Evolutionary conservation across 2,888 invertebrate species (phyloP).

Genomic region (Osmoderma eremita): DNA sequence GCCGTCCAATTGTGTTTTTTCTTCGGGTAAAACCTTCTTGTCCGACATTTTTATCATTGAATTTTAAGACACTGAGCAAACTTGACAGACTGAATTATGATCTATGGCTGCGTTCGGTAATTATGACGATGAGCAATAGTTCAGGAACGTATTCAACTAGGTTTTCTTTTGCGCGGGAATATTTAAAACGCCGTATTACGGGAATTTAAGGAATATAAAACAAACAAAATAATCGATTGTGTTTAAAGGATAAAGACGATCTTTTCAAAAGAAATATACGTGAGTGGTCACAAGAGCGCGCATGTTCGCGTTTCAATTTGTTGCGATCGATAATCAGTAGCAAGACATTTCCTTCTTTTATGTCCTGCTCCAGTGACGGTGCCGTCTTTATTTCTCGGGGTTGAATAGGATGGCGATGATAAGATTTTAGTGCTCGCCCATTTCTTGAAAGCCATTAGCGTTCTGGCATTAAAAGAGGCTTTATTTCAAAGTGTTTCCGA

Average conservation of each 20-base stretch:
- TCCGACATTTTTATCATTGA: constrained; percentile 59
- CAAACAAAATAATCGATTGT: no score
- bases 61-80: constrained; percentile 21
- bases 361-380: constrained; percentile 12
- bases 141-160: background rate
- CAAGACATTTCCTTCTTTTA: constrained; percentile 22
- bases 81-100: no score
- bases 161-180: no score
- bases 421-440: constrained; percentile 16
- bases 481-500: background rate
- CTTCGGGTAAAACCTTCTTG: constrained; percentile 63
- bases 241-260: no score
- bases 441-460: background rate
- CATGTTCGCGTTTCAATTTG: background rate
- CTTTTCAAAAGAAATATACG: background rate
- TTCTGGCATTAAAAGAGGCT: no score
- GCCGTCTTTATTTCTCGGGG: constrained; percentile 23
- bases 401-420: constrained; percentile 7
- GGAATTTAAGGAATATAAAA: background rate
- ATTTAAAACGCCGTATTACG: no score
- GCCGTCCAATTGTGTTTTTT: constrained; percentile 64
- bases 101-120: no score
- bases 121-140: background rate
- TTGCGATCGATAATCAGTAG: constrained; percentile 19
- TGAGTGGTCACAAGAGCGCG: background rate